Evolutionary conservation across 2,888 invertebrate genomes (phyloP), one percentile per base, ranked within the genome.

Genomic region (Argynnis bischoffii): DNA sequence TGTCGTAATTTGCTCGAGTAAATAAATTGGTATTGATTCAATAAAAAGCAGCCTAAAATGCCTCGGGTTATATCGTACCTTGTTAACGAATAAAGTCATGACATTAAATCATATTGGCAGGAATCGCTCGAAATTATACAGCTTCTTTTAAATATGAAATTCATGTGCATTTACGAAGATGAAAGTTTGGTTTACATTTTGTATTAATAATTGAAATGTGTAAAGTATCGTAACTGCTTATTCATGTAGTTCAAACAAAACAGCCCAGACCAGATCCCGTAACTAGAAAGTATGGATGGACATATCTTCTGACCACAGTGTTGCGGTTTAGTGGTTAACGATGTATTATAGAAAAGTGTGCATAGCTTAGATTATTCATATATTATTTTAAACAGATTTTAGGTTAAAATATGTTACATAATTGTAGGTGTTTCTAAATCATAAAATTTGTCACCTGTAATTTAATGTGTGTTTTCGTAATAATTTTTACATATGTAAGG

Each of bases 21-120:
- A 67, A 70, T 69, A 69, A 69, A 69, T 71, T 69, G 67, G 66
- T 67, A 64, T 69, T 71, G 63, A 71, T 69, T 69, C 65, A 71
- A 71, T 69, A 69, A 67, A 71, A 69, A 60, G 66, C 63, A 56
- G 56, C 56, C 54, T 41, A 63, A 65, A 59, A 50, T 46, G 69
- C 69, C 71, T 64, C 69, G 54, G 71, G 71, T 61, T 61, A 51
- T 61, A 61, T 61, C 64, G 55, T 63, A 59, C 26, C 48, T 59
- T 60, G 64, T 64, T 64, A 55, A 66, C 66, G 63, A 69, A 71
- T 71, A 56, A 70, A 71, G 69, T 67, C 69, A 71, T 69, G 71
- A 69, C 64, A 71, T 71, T 71, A 69, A 67, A 69, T 71, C 66
- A 69, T 71, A 69, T 71, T 64, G 66, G 69, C 57, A 51, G 65